Evolutionary conservation across 1,140 invertebrate species (phyloP).

Genomic region (Drosophila mauritiana): DNA sequence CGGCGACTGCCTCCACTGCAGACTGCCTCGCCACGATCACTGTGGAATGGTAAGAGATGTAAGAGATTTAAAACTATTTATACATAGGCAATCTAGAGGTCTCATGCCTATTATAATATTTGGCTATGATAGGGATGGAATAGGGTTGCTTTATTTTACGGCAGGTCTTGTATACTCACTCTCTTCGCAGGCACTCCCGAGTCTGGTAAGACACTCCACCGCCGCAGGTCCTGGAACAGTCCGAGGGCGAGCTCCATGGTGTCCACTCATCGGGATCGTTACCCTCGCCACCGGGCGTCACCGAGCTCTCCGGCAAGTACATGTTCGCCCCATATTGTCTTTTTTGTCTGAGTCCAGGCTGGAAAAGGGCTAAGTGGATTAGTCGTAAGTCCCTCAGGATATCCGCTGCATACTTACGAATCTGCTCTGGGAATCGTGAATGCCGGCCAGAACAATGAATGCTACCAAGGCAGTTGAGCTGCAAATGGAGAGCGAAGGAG

Average conservation of each 20-base stretch:
- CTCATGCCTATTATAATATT: too few species aligned
- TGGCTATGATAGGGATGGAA: too few species aligned
- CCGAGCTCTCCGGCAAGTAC: slow-evolving; percentile 88
- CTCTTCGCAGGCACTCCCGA: slow-evolving; percentile 88
- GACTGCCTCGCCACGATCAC: slow-evolving; percentile 86
- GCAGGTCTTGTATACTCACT: slow-evolving; percentile 84
- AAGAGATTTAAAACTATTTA: too few species aligned
- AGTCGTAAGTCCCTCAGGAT: neutral
- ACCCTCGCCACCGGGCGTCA: slow-evolving; percentile 88
- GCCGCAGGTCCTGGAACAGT: slow-evolving; percentile 94
- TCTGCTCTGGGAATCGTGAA: slow-evolving; percentile 75
- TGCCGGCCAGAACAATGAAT: slow-evolving; percentile 73
- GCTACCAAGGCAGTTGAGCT: slow-evolving; percentile 84
- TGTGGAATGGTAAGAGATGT: slow-evolving; percentile 50
- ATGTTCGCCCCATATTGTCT: slow-evolving; percentile 89
- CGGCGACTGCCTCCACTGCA: slow-evolving; percentile 91
- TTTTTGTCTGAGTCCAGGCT: slow-evolving; percentile 88
- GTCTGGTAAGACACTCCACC: slow-evolving; percentile 93
- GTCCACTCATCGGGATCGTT: slow-evolving; percentile 87
- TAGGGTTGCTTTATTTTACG: too few species aligned
- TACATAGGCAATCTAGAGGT: too few species aligned
- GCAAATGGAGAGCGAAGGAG: slow-evolving; percentile 40
- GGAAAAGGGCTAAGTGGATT: neutral
- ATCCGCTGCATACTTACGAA: slow-evolving; percentile 69
- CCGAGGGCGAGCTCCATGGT: slow-evolving; percentile 90